phyloP scores from a whole-genome alignment of 1,140 invertebrate species.

The Papilio dardanus region DNA sequence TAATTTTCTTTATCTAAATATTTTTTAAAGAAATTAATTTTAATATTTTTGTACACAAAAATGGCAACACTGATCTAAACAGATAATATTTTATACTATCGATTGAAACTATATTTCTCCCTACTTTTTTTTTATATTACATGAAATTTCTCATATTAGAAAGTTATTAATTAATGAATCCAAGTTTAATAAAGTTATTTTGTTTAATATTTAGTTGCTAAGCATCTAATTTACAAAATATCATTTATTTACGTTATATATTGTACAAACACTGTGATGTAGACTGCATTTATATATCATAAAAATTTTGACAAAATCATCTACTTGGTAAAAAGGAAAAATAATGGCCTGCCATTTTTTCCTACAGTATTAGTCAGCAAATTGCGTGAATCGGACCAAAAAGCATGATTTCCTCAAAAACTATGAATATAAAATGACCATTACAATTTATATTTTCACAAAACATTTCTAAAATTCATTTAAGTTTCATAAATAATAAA shows the following conservation, averaged over 20 bases:
- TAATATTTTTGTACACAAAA: not conserved
- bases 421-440: not conserved
- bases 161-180: not conserved
- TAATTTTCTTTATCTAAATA: not conserved
- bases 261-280: not conserved
- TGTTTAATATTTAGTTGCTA: not conserved
- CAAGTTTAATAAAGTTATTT: not conserved
- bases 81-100: not conserved
- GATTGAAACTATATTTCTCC: not conserved
- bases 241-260: not conserved
- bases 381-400: not conserved
- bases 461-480: slow-evolving; percentile 23
- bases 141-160: not conserved
- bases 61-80: slow-evolving; percentile 24
- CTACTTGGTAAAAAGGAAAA: not conserved
- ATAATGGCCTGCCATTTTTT: not conserved
- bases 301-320: not conserved
- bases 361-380: not conserved
- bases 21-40: not conserved
- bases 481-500: no score
- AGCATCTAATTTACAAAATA: not conserved
- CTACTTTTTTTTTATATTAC: not conserved
- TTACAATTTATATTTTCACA: slow-evolving; percentile 1
- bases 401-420: not conserved
- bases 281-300: not conserved